Conservation (phyloP, 2,888 invertebrate species). For the Parasteatoda lunata region DNA sequence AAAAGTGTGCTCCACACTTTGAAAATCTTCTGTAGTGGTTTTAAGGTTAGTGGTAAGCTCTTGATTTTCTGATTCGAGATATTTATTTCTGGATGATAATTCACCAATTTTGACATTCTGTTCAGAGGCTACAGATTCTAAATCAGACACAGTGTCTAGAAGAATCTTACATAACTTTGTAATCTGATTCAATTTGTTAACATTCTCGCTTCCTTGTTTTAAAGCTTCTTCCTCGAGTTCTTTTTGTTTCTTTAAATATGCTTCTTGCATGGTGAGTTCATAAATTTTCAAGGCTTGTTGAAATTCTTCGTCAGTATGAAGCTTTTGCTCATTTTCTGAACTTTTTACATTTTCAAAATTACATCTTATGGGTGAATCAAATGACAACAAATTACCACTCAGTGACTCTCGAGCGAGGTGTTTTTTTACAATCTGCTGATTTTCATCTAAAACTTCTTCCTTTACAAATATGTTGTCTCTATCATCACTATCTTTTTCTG, state of each 20-base stretch:
- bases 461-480: no score
- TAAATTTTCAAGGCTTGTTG: slow-evolving; percentile 67
- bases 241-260: slow-evolving; percentile 74
- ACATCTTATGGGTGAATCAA: slow-evolving; percentile 33
- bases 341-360: neutral
- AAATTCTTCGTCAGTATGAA: slow-evolving; percentile 55
- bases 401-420: slow-evolving; percentile 26
- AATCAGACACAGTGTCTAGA: neutral
- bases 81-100: neutral
- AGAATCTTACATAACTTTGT: neutral
- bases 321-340: neutral
- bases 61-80: slow-evolving; percentile 34
- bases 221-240: slow-evolving; percentile 67
- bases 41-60: slow-evolving; percentile 50
- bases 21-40: slow-evolving; percentile 78
- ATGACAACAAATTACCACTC: slow-evolving; percentile 48
- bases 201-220: neutral
- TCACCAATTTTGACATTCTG: slow-evolving; percentile 2
- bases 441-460: no score
- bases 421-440: slow-evolving; percentile 8
- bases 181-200: neutral
- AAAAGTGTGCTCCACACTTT: slow-evolving; percentile 80
- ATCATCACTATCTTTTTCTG: no score
- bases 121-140: neutral
- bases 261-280: slow-evolving; percentile 74